Base-by-base conservation (phyloP, 2,888 invertebrate species). In the Cheilosia scutellata region DNA sequence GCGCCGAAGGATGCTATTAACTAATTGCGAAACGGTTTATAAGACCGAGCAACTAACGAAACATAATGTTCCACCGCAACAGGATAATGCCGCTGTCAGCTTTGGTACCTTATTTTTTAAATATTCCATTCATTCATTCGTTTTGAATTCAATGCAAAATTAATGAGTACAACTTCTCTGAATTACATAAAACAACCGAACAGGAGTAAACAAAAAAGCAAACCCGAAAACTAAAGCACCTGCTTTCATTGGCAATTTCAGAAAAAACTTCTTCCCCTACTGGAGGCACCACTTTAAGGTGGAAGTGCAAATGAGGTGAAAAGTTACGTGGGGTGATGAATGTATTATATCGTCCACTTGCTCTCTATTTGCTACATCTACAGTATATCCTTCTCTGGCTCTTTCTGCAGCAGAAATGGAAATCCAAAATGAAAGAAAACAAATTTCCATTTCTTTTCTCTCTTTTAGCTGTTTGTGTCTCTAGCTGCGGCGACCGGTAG, bases 231-330 rank as follows among this genome's bases (percentile, higher is more conserved):
- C 42, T 70, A 44, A 70, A 75, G 75, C 75, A 82, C 80, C 80
- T 70, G 80, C 70, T 75, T 80, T 75, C 55, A 74, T 68, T 80
- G 74, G 62, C 40, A 74, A 29, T 53, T 44, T 37, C 58, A 55
- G 44, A 20, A 20, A 31, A 60, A 37, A 44, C 49, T 33, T 5
- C 31, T 31, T 31, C 5, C 6, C 3, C 31, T 1, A 5, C 6
- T 31, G 42, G 44, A 16, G 70, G 51, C 42, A 58, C 37, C 33
- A 58, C 60, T 70, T 63, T 37, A 53, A 71, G 71, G 44, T 60
- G 57, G 62, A 71, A 65, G 82, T 76, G 71, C 76, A 76, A 82
- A 76, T 76, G 76, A 76, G 76, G 58, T 76, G 71, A 71, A 76
- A 76, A 76, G 65, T 71, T 60, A n/a, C 53, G 76, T 65, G 44